Percentiles rank a stretch among this genome's conserved stretches.
Conservation (phyloP, 2,797 vertebrate species). For the Crocodylus rhombifer region DNA sequence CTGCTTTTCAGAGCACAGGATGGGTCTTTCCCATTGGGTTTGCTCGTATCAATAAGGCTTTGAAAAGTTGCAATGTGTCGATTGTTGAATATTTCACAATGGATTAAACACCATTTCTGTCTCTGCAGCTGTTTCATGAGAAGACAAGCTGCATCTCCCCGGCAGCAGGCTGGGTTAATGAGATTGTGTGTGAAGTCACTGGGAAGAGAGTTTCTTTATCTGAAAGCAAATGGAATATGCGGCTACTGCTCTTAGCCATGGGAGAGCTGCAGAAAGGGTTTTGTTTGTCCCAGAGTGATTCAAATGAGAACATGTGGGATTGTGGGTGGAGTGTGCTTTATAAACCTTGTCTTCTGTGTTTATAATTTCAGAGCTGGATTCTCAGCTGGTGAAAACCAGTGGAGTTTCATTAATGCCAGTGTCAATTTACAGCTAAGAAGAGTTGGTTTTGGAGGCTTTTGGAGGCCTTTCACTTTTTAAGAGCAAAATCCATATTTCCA, state of each 20-base stretch:
- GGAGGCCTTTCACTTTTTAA: neutral
- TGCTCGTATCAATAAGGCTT: slow-evolving; percentile 72
- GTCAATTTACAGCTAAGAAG: neutral
- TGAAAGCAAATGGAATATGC: slow-evolving; percentile 27
- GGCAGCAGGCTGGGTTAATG: slow-evolving; percentile 28
- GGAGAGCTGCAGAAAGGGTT: neutral
- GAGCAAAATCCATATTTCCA: neutral
- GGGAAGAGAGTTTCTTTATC: slow-evolving; percentile 43
- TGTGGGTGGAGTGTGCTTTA: neutral
- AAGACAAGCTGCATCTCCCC: slow-evolving; percentile 45
- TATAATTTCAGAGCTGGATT: neutral
- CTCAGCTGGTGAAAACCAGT: neutral
- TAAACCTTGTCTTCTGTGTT: accelerated
- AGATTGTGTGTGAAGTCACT: slow-evolving; percentile 18
- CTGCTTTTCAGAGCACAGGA: slow-evolving; percentile 68
- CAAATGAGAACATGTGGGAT: neutral
- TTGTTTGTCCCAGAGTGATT: neutral
- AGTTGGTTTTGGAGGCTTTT: neutral
- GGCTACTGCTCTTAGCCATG: neutral
- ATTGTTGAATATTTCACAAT: slow-evolving; percentile 66
- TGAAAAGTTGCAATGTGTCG: slow-evolving; percentile 62
- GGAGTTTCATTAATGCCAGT: neutral
- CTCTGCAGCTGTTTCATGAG: slow-evolving; percentile 68
- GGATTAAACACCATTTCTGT: slow-evolving; percentile 60
- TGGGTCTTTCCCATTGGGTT: slow-evolving; percentile 59